Percentiles rank a stretch among this genome's conserved stretches.
phyloP scores from a whole-genome alignment of 2,113 vertebrate genomes.

The Coregonus clupeaformis region DNA sequence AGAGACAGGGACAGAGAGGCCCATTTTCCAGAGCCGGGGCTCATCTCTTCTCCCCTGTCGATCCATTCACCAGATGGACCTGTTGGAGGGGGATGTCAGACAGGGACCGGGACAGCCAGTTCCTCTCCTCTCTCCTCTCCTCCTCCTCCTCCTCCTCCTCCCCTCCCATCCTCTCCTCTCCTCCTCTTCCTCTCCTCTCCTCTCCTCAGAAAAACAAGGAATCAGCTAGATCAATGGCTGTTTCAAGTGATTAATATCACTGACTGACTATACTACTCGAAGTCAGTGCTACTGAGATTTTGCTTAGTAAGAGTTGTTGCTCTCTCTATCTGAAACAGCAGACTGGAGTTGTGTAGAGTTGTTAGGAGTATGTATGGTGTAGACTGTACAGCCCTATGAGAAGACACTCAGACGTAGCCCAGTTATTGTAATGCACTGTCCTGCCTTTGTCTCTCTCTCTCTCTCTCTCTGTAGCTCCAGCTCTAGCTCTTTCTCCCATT shows the following conservation, averaged over 20 bases:
- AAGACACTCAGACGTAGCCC: neutral
- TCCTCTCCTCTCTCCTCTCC: constrained; percentile 22
- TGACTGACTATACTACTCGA: too few species aligned
- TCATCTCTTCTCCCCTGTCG: constrained; percentile 27
- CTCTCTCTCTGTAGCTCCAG: neutral
- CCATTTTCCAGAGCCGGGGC: constrained; percentile 37
- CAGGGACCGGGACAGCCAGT: constrained; percentile 51
- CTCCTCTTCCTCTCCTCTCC: too few species aligned
- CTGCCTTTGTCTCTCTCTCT: constrained; percentile 4
- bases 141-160: too few species aligned
- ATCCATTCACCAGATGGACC: constrained; percentile 70
- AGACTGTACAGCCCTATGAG: constrained; percentile 4
- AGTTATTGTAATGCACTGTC: constrained; percentile 24
- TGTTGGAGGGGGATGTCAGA: constrained; percentile 33
- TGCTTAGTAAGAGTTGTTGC: neutral
- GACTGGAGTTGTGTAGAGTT: too few species aligned
- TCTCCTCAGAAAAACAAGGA: constrained; percentile 37
- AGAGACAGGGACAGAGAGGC: constrained; percentile 7
- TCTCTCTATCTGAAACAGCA: neutral
- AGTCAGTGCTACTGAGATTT: too few species aligned
- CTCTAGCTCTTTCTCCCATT: neutral
- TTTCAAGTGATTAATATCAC: constrained; percentile 12
- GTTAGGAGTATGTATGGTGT: too few species aligned
- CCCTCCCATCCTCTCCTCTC: too few species aligned
- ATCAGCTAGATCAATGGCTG: constrained; percentile 22